phyloP scores from a whole-genome alignment of 2,888 invertebrate species.

The Aricia artaxerxes region DNA sequence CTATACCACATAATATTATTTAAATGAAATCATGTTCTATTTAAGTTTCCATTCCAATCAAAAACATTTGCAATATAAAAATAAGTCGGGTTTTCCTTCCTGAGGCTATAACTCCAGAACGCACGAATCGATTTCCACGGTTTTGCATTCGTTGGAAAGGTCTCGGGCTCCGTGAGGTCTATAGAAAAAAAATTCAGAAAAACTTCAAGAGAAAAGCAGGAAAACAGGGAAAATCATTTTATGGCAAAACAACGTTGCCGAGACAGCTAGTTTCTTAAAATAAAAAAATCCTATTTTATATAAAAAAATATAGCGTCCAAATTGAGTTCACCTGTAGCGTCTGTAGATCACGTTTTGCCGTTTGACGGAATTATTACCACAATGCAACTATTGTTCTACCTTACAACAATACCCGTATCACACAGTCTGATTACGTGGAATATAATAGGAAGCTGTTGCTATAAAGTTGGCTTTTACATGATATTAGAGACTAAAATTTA shows the following conservation, averaged over 20 bases:
- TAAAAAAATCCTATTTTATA: too few relatives aligned
- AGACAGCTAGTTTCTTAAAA: too few relatives aligned
- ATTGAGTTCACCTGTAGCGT: neutral
- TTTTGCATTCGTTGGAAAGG: too few relatives aligned
- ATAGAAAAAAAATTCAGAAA: too few relatives aligned
- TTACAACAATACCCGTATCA: conserved; percentile 14
- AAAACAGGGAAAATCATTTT: too few relatives aligned
- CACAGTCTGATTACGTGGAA: neutral
- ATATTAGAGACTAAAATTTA: neutral
- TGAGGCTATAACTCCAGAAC: too few relatives aligned
- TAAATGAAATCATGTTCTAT: neutral
- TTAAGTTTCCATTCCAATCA: too few relatives aligned
- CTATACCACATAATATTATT: neutral
- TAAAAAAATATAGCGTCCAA: neutral
- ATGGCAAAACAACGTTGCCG: too few relatives aligned
- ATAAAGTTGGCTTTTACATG: neutral
- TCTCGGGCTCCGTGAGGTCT: too few relatives aligned
- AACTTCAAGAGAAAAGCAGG: too few relatives aligned
- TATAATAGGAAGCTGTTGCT: neutral
- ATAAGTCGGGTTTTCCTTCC: too few relatives aligned
- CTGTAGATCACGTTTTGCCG: neutral
- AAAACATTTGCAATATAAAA: neutral
- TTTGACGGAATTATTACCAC: conserved; percentile 20
- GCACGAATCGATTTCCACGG: too few relatives aligned
- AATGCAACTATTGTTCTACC: conserved; percentile 19